Percentiles rank a stretch among this genome's conserved stretches.
phyloP scores from a whole-genome alignment of 2,888 invertebrate genomes.

The Platycnemis pennipes region DNA sequence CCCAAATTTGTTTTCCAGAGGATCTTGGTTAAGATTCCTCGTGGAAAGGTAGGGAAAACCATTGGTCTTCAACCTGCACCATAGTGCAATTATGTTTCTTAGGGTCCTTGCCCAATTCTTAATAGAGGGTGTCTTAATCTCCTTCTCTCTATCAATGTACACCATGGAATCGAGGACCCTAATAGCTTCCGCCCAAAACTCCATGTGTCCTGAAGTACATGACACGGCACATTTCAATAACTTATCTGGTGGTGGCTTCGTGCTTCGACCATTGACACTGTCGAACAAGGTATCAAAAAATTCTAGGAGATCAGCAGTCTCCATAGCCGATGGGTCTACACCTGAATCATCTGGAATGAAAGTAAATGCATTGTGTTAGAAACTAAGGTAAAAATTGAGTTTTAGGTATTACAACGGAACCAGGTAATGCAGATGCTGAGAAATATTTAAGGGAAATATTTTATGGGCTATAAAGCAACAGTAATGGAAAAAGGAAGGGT shows the following conservation, averaged over 20 bases:
- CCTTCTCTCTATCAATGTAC: too few species aligned
- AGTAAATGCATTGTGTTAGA: too few species aligned
- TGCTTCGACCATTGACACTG: neutral
- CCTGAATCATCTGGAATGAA: neutral
- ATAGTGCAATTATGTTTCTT: neutral
- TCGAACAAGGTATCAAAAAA: neutral
- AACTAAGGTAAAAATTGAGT: too few species aligned
- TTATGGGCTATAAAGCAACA: too few species aligned
- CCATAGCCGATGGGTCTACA: neutral
- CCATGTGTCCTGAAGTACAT: neutral
- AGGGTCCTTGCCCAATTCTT: conserved; percentile 14
- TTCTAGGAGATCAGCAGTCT: neutral
- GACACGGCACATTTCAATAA: neutral
- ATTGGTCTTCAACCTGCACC: neutral
- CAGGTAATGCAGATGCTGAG: neutral
- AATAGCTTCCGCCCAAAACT: neutral
- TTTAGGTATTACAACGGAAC: neutral
- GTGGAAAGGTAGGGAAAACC: neutral
- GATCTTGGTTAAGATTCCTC: neutral
- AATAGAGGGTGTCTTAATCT: too few species aligned
- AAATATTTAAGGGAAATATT: too few species aligned
- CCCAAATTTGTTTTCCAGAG: neutral
- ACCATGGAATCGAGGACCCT: neutral
- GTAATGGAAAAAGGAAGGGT: too few species aligned
- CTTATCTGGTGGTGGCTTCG: too few species aligned